Evolutionary conservation across 2,797 vertebrate genomes (phyloP), one percentile per base, ranked within the genome.

Genomic region (Pachyuromys duprasi): DNA sequence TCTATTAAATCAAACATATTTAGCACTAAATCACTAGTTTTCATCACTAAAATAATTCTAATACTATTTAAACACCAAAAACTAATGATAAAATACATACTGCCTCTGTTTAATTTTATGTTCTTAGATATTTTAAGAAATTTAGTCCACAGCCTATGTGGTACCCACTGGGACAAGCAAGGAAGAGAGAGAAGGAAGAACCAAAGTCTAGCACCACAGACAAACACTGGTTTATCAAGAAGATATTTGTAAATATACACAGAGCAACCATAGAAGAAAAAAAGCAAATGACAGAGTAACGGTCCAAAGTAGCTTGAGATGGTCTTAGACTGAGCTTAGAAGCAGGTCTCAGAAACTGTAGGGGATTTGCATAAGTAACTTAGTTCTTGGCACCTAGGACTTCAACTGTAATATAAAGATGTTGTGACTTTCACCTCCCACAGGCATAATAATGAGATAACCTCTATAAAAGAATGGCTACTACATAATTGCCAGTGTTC

Each of bases 351-450:
- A 42, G 17, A 22, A 3, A 28, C 42, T 93, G 13, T 20, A 33
- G 31, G 45, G 26, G n/a, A 90, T 83, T 33, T 86, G 57, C 93
- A 42, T 67, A 86, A 84, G 53, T 75, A 28, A 42, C 39, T 89
- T 86, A 60, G 80, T n/a, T 89, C 49, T 83, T 65, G 57, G 5
- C 12, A 95, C 24, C 18, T 53, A 88, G 36, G 31, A 24, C 22
- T 42, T 76, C 14, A 36, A 70, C 42, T 42, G 13, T 57, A 91
- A 70, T 65, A 42, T 14, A 18, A 33, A 28, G n/a, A 63, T 75
- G n/a, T 1, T 42, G 42, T n/a, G 24, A 84, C 84, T 45, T 90
- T 65, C n/a, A 42, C 39, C 31, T 53, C 31, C 49, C 4, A 62
- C 12, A 14, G 70, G 14, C 49, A 82, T 45, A 12, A 13, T 33